Evolutionary conservation across 2,113 vertebrate genomes (phyloP).

Genomic region (Rissa tridactyla): DNA sequence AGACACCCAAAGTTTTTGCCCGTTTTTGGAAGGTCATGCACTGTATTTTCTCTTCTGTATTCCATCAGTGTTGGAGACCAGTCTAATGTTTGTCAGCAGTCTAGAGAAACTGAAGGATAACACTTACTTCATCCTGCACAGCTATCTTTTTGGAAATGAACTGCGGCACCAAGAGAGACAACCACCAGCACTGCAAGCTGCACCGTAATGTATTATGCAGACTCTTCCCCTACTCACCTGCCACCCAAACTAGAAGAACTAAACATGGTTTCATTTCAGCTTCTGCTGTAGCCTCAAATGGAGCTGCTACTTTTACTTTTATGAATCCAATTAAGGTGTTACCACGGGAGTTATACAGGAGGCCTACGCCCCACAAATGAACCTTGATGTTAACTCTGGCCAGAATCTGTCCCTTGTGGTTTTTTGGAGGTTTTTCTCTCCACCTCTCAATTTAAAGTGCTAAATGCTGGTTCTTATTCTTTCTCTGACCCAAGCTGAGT

Average conservation of each 20-base stretch:
- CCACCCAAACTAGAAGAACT: conserved; percentile 37
- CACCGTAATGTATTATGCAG: not conserved
- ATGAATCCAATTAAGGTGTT: not conserved
- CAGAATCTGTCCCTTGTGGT: not conserved
- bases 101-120: not conserved
- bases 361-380: not conserved
- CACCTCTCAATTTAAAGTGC: not conserved
- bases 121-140: conserved; percentile 32
- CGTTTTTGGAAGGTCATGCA: not conserved
- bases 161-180: not conserved
- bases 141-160: conserved; percentile 11
- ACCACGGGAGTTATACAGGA: not conserved
- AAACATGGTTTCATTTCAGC: conserved; percentile 46
- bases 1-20: not conserved
- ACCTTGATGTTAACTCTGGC: not conserved
- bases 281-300: conserved; percentile 1
- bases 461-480: not conserved
- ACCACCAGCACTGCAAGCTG: not conserved
- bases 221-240: not conserved
- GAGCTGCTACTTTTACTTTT: not conserved
- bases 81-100: conserved; percentile 10
- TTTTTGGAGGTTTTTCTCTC: conserved; percentile 16
- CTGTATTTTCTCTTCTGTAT: conserved; percentile 10
- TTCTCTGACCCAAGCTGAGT: not conserved
- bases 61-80: not conserved